A percentile compares a stretch with the other conserved stretches of the same genome.
These are phyloP conservation scores for Cygnus buccinator DNA, from an alignment of 2,113 vertebrate genomes.

Conservation along the genomic window DNA sequence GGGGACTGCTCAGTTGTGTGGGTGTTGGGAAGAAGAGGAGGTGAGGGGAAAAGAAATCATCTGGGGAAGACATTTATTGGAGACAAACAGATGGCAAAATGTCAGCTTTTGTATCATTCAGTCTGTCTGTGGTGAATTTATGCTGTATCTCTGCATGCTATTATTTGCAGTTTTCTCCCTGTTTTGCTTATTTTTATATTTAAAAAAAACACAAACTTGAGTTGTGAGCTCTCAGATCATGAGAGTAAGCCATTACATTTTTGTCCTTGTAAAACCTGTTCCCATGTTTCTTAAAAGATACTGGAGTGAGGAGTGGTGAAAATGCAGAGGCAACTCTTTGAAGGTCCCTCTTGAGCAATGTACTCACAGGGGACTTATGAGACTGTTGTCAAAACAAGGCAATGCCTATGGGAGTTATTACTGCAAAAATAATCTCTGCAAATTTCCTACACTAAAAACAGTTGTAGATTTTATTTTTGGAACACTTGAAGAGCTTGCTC, in stretches of 20 bases:
- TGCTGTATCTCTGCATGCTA: background rate
- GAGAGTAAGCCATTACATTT: background rate
- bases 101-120: background rate
- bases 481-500: background rate
- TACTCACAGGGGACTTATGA: background rate
- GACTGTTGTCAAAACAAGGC: constrained; percentile 6
- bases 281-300: background rate
- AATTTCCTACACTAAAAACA: background rate
- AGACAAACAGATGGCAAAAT: background rate
- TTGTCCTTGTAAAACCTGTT: background rate
- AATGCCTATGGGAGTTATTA: background rate
- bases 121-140: background rate
- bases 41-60: background rate
- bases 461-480: background rate
- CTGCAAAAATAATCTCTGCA: background rate
- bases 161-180: background rate
- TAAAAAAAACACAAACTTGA: background rate
- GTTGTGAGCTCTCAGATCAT: background rate
- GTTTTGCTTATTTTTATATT: background rate
- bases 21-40: background rate
- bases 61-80: background rate
- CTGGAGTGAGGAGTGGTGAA: background rate
- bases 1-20: rapidly evolving
- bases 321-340: background rate
- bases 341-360: background rate